Evolutionary conservation across 2,113 vertebrate species (phyloP).

Genomic region (Setophaga kirtlandii): DNA sequence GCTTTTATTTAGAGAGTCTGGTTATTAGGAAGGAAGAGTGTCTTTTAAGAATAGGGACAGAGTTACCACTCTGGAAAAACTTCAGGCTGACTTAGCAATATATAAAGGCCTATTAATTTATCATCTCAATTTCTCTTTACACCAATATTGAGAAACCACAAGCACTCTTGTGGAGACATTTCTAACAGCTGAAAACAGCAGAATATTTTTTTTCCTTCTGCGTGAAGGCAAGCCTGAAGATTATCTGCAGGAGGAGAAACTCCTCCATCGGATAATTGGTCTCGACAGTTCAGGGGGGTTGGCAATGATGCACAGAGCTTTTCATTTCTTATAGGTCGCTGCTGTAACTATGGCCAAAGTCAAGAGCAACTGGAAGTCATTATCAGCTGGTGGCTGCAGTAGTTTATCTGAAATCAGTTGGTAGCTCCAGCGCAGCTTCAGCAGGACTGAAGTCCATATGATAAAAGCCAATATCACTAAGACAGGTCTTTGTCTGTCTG

Average conservation of each 20-base stretch:
- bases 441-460: neutral
- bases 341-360: constrained; percentile 12
- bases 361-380: constrained; percentile 35
- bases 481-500: neutral
- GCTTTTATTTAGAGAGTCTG: neutral
- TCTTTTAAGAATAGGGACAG: neutral
- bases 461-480: constrained; percentile 12
- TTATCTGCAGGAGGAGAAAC: constrained; percentile 30
- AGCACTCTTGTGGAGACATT: neutral
- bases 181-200: neutral
- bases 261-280: constrained; percentile 3
- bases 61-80: neutral
- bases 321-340: constrained; percentile 37
- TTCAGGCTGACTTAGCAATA: neutral
- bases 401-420: constrained; percentile 31
- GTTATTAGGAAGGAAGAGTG: neutral
- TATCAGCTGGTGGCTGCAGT: neutral
- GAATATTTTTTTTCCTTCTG: neutral
- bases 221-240: neutral
- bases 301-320: constrained; percentile 25
- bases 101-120: neutral
- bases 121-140: neutral
- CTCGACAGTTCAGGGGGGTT: neutral
- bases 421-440: neutral
- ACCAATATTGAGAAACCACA: neutral